A percentile compares a stretch with the other conserved stretches of the same genome.
These are phyloP conservation scores for Otis tarda DNA, from an alignment of 2,113 vertebrate genomes.

Conservation along the genomic window DNA sequence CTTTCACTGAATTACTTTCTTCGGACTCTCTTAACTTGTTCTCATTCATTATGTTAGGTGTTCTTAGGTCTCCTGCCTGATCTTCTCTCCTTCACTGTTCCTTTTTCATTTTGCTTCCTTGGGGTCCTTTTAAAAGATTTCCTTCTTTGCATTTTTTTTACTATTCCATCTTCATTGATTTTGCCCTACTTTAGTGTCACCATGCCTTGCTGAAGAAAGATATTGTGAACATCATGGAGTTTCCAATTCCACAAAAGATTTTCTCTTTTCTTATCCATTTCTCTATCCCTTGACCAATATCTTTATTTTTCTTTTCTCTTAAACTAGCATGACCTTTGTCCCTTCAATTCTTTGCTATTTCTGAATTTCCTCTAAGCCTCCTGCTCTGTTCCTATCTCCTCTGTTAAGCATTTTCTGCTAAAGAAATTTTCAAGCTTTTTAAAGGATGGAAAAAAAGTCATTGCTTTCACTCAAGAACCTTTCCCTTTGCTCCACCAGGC, in stretches of 20 bases:
- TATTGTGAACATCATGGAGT: background rate
- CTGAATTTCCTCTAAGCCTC: constrained; percentile 27
- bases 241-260: background rate
- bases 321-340: constrained; percentile 4
- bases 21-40: background rate
- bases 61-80: background rate
- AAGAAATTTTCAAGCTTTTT: constrained; percentile 1
- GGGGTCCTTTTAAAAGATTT: background rate
- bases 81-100: background rate
- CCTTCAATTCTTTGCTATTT: constrained; percentile 22
- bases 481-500: constrained; percentile 5
- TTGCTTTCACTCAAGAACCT: background rate
- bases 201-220: background rate
- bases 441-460: background rate
- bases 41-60: background rate
- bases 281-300: background rate
- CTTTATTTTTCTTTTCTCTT: constrained; percentile 16
- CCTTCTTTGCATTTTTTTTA: background rate
- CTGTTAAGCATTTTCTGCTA: constrained; percentile 21
- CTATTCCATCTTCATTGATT: background rate
- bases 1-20: background rate
- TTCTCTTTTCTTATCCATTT: background rate
- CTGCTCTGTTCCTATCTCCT: background rate
- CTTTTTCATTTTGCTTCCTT: background rate
- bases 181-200: background rate